Evolutionary conservation across 2,797 vertebrate genomes (phyloP).

Genomic region (Novumbra hubbsi): DNA sequence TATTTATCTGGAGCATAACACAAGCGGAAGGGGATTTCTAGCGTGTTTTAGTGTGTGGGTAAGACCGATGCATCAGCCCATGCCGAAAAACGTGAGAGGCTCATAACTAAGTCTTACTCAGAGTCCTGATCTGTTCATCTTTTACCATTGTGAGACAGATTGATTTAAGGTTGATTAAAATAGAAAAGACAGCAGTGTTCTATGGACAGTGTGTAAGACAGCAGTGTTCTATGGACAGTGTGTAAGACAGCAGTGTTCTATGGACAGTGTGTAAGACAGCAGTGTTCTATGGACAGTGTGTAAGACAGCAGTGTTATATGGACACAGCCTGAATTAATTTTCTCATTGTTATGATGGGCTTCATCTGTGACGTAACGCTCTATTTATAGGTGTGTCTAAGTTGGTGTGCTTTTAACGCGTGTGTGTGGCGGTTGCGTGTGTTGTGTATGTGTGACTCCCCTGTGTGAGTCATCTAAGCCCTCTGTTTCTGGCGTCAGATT

Average conservation of each 20-base stretch:
- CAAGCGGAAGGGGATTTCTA: not conserved
- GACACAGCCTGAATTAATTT: not conserved
- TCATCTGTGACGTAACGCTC: constrained; percentile 13
- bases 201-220: too few relatives aligned
- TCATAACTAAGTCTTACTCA: not conserved
- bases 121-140: not conserved
- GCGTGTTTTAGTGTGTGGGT: not conserved
- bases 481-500: too few relatives aligned
- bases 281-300: not conserved
- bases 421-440: not conserved
- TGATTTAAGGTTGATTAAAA: too few relatives aligned
- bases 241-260: too few relatives aligned
- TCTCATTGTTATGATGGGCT: not conserved
- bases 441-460: not conserved
- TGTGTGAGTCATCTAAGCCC: too few relatives aligned
- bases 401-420: constrained; percentile 13
- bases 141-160: not conserved
- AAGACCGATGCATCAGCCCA: not conserved
- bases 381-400: constrained; percentile 50
- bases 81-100: not conserved
- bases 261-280: not conserved
- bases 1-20: not conserved
- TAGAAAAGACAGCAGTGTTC: too few relatives aligned
- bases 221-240: too few relatives aligned
- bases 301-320: not conserved